Conservation (phyloP, 2,888 invertebrate species). For the Zygothrica quintamaculata region DNA sequence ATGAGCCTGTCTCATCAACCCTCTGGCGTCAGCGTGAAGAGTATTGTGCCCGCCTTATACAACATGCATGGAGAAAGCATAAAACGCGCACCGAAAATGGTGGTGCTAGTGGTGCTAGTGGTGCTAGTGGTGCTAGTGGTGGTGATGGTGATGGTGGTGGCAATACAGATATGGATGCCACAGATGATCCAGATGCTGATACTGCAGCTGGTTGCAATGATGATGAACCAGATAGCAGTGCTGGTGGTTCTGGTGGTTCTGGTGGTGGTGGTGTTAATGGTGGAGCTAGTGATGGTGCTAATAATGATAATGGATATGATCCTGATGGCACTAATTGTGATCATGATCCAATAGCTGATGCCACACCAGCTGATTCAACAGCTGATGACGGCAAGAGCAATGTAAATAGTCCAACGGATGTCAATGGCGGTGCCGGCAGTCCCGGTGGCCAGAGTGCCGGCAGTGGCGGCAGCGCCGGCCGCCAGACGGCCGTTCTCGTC, state of each 20-base stretch:
- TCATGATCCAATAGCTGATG: conserved; percentile 65
- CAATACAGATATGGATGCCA: conserved; percentile 12
- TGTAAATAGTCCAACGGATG: conserved; percentile 72
- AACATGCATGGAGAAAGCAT: conserved; percentile 97
- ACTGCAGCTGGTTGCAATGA: conserved; percentile 5
- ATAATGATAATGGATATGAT: conserved; percentile 71
- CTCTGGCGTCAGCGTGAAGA: conserved; percentile 98
- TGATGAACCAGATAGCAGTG: conserved; percentile 76
- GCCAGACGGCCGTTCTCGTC: conserved; percentile 93
- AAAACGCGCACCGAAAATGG: conserved; percentile 88
- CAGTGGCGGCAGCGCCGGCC: conserved; percentile 81
- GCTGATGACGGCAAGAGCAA: conserved; percentile 45
- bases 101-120: conserved; percentile 77
- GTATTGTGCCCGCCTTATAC: conserved; percentile 97
- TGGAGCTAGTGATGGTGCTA: conserved; percentile 85
- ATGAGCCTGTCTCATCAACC: conserved; percentile 97
- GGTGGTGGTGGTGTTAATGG: too few species aligned
- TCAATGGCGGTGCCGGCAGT: conserved; percentile 64
- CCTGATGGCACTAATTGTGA: conserved; percentile 47
- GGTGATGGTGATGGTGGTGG: too few species aligned
- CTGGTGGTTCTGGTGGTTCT: conserved; percentile 54
- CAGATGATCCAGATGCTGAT: conserved; percentile 8
- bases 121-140: conserved; percentile 82
- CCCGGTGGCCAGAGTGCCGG: conserved; percentile 86
- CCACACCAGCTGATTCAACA: conserved; percentile 19